These are phyloP conservation scores for Drosophila bocki DNA, from an alignment of 1,140 invertebrate genomes.

Conservation along the genomic window DNA sequence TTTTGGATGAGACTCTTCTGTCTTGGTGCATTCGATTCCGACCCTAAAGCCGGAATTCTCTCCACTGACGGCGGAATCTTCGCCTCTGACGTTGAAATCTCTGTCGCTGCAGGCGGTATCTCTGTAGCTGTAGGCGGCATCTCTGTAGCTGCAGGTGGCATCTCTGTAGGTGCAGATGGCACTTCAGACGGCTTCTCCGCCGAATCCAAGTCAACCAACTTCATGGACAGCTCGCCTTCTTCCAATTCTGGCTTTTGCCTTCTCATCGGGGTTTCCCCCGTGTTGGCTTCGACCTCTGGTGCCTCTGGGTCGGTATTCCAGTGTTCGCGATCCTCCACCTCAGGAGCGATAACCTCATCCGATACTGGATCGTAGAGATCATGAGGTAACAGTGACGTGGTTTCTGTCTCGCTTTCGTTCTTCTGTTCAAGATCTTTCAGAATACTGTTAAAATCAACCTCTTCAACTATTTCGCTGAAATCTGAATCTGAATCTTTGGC, in stretches of 20 bases:
- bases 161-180: too few relatives aligned
- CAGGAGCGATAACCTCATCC: neutral
- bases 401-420: neutral
- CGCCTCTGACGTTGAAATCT: neutral
- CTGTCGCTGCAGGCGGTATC: neutral
- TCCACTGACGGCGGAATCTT: neutral
- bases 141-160: too few relatives aligned
- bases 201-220: constrained; percentile 9
- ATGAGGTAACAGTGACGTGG: constrained; percentile 6
- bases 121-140: too few relatives aligned
- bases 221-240: constrained; percentile 19
- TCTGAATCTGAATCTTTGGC: neutral
- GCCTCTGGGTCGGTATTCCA: neutral
- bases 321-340: neutral
- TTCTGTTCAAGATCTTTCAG: neutral
- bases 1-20: constrained; percentile 4
- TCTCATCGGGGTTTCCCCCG: neutral
- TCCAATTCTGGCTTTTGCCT: constrained; percentile 20
- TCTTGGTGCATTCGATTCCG: too few relatives aligned
- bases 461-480: neutral
- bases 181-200: neutral
- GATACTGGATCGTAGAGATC: constrained; percentile 24
- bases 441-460: neutral
- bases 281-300: neutral
- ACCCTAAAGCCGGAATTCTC: neutral